phyloP scores from a whole-genome alignment of 2,797 vertebrate genomes.

The Diplodus sargus region DNA sequence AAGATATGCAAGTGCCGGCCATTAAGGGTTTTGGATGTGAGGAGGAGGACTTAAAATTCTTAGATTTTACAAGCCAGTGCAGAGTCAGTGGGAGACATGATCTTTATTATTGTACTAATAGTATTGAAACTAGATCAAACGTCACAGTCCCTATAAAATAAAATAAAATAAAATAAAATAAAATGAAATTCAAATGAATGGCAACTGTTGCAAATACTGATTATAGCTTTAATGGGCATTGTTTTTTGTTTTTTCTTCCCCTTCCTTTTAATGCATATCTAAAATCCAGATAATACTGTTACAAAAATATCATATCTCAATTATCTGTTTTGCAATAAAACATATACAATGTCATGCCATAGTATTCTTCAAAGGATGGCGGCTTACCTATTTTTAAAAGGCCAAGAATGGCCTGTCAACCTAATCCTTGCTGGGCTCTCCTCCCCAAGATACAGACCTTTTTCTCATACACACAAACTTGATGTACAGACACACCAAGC shows the following conservation, averaged over 20 bases:
- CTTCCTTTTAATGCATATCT: neutral
- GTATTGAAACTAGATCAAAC: no score
- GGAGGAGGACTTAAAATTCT: no score
- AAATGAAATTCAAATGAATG: neutral
- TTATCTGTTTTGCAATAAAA: neutral
- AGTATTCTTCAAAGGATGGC: neutral
- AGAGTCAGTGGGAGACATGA: no score
- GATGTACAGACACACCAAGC: conserved; percentile 30
- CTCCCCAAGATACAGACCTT: conserved; percentile 19
- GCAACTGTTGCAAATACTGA: neutral
- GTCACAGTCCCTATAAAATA: no score
- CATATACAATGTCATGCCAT: no score
- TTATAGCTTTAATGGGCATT: neutral
- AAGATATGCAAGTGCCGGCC: no score
- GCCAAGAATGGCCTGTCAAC: conserved; percentile 52
- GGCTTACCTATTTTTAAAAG: conserved; percentile 50
- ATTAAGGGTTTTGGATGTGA: no score
- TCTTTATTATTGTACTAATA: no score
- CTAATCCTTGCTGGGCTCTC: conserved; percentile 27
- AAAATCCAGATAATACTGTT: neutral
- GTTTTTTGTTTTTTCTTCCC: neutral
- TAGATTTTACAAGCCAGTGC: no score
- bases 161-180: no score
- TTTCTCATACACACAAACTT: conserved; percentile 2
- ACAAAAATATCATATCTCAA: neutral